Conservation (phyloP, 2,113 vertebrate genomes). For the Fukomys damarensis region DNA sequence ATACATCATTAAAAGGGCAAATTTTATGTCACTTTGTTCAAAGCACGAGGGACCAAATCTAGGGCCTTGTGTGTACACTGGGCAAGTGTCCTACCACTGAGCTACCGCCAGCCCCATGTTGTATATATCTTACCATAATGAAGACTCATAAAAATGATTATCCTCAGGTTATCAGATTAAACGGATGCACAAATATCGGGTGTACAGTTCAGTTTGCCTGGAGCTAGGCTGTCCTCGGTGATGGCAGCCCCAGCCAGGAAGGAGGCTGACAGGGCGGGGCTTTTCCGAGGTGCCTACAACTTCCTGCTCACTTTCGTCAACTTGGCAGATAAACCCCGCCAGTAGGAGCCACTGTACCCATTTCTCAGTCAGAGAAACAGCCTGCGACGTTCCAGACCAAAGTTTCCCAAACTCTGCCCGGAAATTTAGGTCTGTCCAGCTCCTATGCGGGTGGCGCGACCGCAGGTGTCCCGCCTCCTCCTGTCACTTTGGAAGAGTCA, state of each 20-base stretch:
- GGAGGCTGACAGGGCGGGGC: rapidly evolving
- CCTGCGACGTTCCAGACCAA: too few species aligned
- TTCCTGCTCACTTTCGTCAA: rapidly evolving
- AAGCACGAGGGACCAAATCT: too few species aligned
- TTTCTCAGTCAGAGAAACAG: not conserved
- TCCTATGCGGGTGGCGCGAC: rapidly evolving
- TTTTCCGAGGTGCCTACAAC: rapidly evolving
- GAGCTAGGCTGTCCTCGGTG: rapidly evolving
- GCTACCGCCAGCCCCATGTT: too few species aligned
- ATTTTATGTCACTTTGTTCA: not conserved
- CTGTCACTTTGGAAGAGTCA: not conserved
- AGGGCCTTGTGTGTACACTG: not conserved
- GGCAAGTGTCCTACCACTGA: not conserved
- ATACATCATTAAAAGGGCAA: not conserved
- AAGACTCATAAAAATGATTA: not conserved
- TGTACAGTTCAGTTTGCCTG: rapidly evolving
- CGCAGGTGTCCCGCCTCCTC: rapidly evolving
- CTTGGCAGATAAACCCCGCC: not conserved
- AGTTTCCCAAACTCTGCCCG: not conserved
- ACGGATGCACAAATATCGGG: too few species aligned
- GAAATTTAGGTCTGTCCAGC: not conserved
- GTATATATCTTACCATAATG: not conserved
- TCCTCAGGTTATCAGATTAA: not conserved
- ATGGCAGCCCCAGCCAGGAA: rapidly evolving
- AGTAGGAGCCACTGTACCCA: not conserved